Evolutionary conservation across 2,888 invertebrate species (phyloP).

Genomic region (Metalampra italica): DNA sequence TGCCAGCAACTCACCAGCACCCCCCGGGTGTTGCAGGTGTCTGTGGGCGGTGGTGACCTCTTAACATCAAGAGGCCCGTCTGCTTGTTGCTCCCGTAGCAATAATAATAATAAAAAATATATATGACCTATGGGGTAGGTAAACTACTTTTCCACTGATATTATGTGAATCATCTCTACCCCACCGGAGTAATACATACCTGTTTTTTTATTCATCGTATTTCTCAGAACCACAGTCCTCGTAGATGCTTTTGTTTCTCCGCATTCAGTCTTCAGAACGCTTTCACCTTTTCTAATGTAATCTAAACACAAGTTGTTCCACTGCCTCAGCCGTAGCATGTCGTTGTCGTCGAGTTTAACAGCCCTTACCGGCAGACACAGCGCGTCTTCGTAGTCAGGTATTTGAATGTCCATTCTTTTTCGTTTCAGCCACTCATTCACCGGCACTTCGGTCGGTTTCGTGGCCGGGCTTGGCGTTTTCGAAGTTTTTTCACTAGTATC

Average conservation of each 20-base stretch:
- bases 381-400: slow-evolving; percentile 66
- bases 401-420: slow-evolving; percentile 38
- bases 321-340: slow-evolving; percentile 40
- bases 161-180: too few relatives aligned
- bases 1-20: too few relatives aligned
- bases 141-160: too few relatives aligned
- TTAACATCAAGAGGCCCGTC: too few relatives aligned
- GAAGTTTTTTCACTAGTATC: not conserved
- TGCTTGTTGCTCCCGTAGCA: too few relatives aligned
- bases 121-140: too few relatives aligned
- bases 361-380: slow-evolving; percentile 61
- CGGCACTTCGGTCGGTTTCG: not conserved
- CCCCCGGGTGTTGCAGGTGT: too few relatives aligned
- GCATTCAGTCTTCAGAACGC: slow-evolving; percentile 37
- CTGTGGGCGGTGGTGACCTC: too few relatives aligned
- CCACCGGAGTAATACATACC: too few relatives aligned
- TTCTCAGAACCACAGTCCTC: slow-evolving; percentile 50
- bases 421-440: slow-evolving; percentile 22
- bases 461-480: slow-evolving; percentile 5
- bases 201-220: slow-evolving; percentile 45
- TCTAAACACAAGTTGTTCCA: slow-evolving; percentile 66
- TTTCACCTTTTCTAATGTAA: slow-evolving; percentile 46
- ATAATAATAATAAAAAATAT: too few relatives aligned
- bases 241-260: slow-evolving; percentile 42
- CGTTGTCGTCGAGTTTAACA: slow-evolving; percentile 31